phyloP scores from a whole-genome alignment of 2,113 vertebrate species.

The Notarius quadriscutis region DNA sequence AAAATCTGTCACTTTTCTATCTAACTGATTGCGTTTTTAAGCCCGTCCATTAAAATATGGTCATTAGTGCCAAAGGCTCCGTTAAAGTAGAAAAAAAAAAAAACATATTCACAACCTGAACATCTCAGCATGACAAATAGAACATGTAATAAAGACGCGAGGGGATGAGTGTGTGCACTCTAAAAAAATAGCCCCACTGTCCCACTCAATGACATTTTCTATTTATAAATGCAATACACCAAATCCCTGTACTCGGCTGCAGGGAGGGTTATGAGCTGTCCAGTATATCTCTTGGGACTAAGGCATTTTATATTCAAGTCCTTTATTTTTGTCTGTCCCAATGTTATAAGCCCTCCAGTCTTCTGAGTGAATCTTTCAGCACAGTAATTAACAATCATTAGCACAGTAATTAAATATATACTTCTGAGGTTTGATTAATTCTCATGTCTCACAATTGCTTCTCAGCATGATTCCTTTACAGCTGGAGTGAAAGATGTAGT shows the following conservation, averaged over 20 bases:
- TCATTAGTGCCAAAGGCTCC: background rate
- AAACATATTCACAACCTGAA: background rate
- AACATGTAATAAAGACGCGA: constrained; percentile 31
- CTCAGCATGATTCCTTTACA: constrained; percentile 23
- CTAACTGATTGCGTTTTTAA: background rate
- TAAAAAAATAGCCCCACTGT: background rate
- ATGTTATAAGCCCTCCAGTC: constrained; percentile 20
- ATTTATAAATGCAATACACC: constrained; percentile 33
- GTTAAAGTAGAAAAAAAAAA: background rate
- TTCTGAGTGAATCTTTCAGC: constrained; percentile 44
- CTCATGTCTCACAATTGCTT: constrained; percentile 46
- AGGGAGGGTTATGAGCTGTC: background rate
- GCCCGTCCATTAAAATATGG: background rate
- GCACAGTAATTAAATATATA: constrained; percentile 53
- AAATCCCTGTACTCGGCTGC: constrained; percentile 10
- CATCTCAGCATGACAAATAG: background rate
- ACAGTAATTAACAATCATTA: constrained; percentile 55
- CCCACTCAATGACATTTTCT: constrained; percentile 22
- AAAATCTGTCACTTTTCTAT: background rate
- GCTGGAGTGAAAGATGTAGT: constrained; percentile 25
- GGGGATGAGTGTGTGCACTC: constrained; percentile 16
- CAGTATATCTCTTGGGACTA: background rate
- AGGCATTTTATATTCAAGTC: background rate
- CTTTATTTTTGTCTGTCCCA: constrained; percentile 2
- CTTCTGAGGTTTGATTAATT: constrained; percentile 49